Percentiles rank a stretch among this genome's conserved stretches.
phyloP scores from a whole-genome alignment of 2,797 vertebrate genomes.

The Spinus pinus region DNA sequence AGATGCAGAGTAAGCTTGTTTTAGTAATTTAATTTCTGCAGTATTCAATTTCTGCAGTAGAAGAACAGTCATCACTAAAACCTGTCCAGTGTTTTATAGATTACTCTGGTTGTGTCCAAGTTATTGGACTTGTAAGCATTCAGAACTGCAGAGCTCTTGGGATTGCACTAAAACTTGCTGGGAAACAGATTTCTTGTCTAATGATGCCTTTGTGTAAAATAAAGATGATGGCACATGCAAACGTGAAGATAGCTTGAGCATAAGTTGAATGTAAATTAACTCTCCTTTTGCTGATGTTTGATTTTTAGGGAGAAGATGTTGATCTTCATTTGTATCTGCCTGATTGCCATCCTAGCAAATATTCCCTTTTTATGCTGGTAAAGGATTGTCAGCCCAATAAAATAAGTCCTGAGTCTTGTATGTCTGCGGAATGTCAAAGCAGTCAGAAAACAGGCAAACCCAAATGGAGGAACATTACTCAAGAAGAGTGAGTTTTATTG shows the following conservation, averaged over 20 bases:
- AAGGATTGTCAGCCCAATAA: constrained; percentile 91
- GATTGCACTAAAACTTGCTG: background rate
- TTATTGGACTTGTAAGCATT: background rate
- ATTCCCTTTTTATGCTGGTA: constrained; percentile 90
- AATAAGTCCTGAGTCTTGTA: constrained; percentile 82
- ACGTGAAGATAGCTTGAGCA: background rate
- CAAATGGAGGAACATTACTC: constrained; percentile 94
- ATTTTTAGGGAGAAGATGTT: constrained; percentile 88
- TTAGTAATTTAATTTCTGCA: background rate
- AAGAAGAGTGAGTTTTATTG: constrained; percentile 85
- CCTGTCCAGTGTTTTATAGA: background rate
- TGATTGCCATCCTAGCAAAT: constrained; percentile 96
- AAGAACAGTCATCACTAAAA: background rate
- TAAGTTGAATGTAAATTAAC: background rate
- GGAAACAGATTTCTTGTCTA: background rate
- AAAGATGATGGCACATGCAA: fast-evolving
- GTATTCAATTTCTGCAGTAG: background rate
- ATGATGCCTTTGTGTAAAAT: background rate
- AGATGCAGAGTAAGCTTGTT: background rate
- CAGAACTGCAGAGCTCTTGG: background rate
- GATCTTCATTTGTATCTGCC: constrained; percentile 94
- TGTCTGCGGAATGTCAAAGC: constrained; percentile 84
- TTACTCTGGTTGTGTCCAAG: background rate
- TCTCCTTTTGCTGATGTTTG: background rate
- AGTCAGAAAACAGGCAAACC: constrained; percentile 85